Base-by-base conservation (phyloP, 2,797 vertebrate genomes). In the Phrynocephalus forsythii region DNA sequence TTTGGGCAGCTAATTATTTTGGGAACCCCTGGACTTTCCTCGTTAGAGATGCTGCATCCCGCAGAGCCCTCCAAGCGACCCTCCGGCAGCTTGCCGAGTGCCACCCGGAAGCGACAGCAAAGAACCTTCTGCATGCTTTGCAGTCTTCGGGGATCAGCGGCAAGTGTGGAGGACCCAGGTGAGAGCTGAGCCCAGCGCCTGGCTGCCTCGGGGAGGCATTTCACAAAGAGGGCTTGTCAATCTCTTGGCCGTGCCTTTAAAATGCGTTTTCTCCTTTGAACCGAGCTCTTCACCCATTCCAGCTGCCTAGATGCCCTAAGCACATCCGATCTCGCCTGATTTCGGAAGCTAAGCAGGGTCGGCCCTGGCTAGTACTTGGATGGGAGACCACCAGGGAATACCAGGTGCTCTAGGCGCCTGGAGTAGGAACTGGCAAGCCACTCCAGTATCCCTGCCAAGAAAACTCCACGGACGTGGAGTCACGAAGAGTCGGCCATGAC, bases 41-140 rank as follows among this genome's bases (percentile, higher is more conserved):
- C 0, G 77, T 7, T 87, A 99, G 99, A 91, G 99, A 99, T 93
- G 97, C 98, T 16, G 97, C 98, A 0, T 99, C 99, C 3, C 98
- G 98, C 88, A 96, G 98, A 94, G 98, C 98, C 87, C 93, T 99
- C 83, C 97, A 98, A 84, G 95, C 97, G 9, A 97, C 98, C 48
- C 98, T 99, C 16, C 97, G 96, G 88, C 97, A 97, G 93, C 94
- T 99, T 50, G 98, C 98, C 0, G 98, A 98, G 44, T 97, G 97
- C 86, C 98, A 99, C 91, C 98, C 99, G 0, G 98, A 98, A 82
- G 94, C 98, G 87, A 97, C 98, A 0, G 97, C 98, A 0, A 97
- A 97, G 88, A 98, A 97, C 94, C 98, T 99, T 8, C 97, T 98
- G 82, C 97, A 98, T 26, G 97, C 97, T 0, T 97, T 99, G 69